Base-by-base conservation (phyloP, 2,797 vertebrate species). In the Neosalanx taihuensis region DNA sequence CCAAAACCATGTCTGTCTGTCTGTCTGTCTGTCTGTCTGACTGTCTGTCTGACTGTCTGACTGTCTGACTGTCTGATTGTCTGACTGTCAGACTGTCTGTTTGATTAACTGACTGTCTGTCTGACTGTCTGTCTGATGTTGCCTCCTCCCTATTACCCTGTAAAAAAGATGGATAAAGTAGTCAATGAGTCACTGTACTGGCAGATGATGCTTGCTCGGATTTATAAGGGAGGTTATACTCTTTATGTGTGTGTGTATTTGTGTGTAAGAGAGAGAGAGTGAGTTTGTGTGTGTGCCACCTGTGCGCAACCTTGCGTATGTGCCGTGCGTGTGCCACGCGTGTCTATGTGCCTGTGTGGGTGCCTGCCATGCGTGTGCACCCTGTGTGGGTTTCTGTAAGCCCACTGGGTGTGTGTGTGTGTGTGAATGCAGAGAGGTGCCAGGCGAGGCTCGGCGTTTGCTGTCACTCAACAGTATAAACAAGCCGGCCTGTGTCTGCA, bases 401-500 rank as follows among this genome's bases (percentile, higher is more conserved):
- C 26, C 65, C 30, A 46, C 37, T 53, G 18, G 23, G 23, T 26
- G 77, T 76, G 78, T 73, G 79, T 70, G 78, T 70, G 76, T 83
- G 86, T 85, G 85, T 79, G 51, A 17, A n/a, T 53, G 51, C 51
- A n/a, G 74, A 80, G 83, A 81, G 83, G 86, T 89, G 85, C 83
- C 86, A 83, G 84, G 77, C 83, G 84, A 81, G 84, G 83, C 85
- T 87, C 83, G 76, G 80, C 77, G 84, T 83, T 83, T 83, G 88
- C 80, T 83, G 37, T 41, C 81, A 59, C 65, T 83, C 18, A 83
- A 83, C 81, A 85, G 86, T 89, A 88, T 90, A 91, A 92, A 89
- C 85, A 89, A 89, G 85, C 86, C 83, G 78, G 84, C 86, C 87
- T 90, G 84, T 89, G 84, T 87, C 81, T 75, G 69, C 82, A 85